Percentiles rank a stretch among this genome's conserved stretches.
Evolutionary conservation across 1,140 invertebrate species (phyloP).

Genomic region (Leucophenga varia): DNA sequence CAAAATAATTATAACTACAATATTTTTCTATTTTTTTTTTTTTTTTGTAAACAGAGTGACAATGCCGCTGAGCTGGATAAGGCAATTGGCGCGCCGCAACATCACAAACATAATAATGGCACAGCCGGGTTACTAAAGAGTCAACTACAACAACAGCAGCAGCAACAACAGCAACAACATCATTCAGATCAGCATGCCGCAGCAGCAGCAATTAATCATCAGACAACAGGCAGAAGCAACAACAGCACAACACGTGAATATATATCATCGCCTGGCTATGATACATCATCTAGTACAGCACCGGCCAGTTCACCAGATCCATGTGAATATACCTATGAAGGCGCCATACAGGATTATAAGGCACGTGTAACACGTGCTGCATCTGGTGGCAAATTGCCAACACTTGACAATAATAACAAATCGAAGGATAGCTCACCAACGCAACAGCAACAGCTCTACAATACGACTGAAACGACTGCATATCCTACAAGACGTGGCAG

Average conservation of each 20-base stretch:
- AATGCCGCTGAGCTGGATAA: conserved; percentile 42
- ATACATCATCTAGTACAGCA: conserved; percentile 48
- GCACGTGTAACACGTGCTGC: conserved; percentile 66
- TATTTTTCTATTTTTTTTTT: too few species aligned
- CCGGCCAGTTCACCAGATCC: conserved; percentile 51
- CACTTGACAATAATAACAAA: conserved; percentile 14
- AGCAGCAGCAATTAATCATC: conserved; percentile 10
- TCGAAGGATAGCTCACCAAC: neutral
- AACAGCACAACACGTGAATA: conserved; percentile 39
- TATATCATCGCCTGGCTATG: conserved; percentile 52
- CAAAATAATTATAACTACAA: too few species aligned
- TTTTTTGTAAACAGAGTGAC: conserved; percentile 35
- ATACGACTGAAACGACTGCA: conserved; percentile 22
- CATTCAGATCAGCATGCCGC: conserved; percentile 22
- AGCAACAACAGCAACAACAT: conserved; percentile 16
- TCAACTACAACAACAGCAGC: conserved; percentile 27
- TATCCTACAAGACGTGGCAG: conserved; percentile 45
- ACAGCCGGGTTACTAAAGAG: too few species aligned
- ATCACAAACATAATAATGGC: conserved; percentile 3
- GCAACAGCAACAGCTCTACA: conserved; percentile 11
- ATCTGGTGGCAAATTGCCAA: conserved; percentile 2
- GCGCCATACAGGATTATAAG: conserved; percentile 81
- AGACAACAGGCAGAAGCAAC: conserved; percentile 13
- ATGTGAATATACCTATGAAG: conserved; percentile 80
- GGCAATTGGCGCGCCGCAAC: conserved; percentile 25